Conservation (phyloP, 92 coral and sea anemone species). For the Parazoanthus darwini region DNA sequence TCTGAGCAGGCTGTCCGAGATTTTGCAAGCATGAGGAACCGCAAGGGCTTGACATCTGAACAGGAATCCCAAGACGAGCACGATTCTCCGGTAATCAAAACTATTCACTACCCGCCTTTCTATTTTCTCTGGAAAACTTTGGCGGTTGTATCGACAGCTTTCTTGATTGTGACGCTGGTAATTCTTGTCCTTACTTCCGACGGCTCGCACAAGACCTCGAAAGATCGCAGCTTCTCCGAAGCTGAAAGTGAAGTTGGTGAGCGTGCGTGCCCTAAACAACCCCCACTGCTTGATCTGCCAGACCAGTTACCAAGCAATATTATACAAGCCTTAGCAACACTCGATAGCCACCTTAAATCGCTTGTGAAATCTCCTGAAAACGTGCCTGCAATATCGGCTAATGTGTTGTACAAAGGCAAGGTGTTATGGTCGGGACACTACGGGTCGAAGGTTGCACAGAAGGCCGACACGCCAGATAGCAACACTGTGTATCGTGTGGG, state of each 20-base stretch:
- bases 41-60: conserved; percentile 16
- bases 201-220: background rate
- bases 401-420: conserved; percentile 53
- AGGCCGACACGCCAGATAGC: conserved; percentile 45
- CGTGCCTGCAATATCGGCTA: conserved; percentile 75
- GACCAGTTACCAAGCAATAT: conserved; percentile 52
- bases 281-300: conserved; percentile 52
- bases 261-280: conserved; percentile 54
- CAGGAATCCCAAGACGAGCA: background rate
- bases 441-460: conserved; percentile 53
- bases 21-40: conserved; percentile 16
- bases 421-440: conserved; percentile 68
- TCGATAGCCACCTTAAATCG: conserved; percentile 37
- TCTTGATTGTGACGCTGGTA: background rate
- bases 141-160: conserved; percentile 1
- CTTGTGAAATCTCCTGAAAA: conserved; percentile 46
- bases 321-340: conserved; percentile 29
- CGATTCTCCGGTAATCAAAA: background rate
- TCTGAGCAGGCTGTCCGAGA: background rate
- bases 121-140: conserved; percentile 7
- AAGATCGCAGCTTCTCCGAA: background rate
- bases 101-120: background rate
- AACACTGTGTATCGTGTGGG: conserved; percentile 71
- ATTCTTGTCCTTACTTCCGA: background rate
- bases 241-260: background rate